Evolutionary conservation across 2,797 vertebrate genomes (phyloP), one percentile per base, ranked within the genome.

Genomic region (Pteropus rufus): DNA sequence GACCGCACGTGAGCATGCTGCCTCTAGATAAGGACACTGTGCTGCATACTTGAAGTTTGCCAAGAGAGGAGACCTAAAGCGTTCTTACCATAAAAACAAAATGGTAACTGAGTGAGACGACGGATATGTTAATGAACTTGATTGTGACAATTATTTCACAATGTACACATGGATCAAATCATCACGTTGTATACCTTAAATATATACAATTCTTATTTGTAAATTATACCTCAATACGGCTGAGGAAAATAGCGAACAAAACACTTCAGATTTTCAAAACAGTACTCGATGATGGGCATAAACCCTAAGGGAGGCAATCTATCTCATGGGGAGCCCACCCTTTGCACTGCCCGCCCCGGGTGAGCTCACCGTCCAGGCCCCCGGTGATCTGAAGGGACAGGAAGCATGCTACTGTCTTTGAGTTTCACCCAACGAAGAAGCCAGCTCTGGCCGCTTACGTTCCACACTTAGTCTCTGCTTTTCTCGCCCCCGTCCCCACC

Each of bases 1-100:
- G 31, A 29, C 2, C 5, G 8, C 26, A 36, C 18, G n/a, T 12
- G 4, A 0, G 6, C 2, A 8, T 7, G 0, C 18, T 9, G 26
- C 6, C 62, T 23, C 23, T 16, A 29, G 19, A 18, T 26, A 54
- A 5, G 0, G 10, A 12, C 6, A 24, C 2, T 7, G 39, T 12
- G 15, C 1, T 9, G 31, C 19, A 41, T 21, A 19, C 80, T 5
- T 41, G 36, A 34, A 65, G 23, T 26, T 19, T 52, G 72, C 88
- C n/a, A 8, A 24, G n/a, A 23, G 49, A 56, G 49, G 16, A 12
- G 18, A 26, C 1, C 64, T 10, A 19, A 14, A 39, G 41, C 11
- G 69, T 16, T 23, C 39, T 62, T 54, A 9, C 3, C 65, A 26
- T 19, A 41, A 73, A 26, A 49, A 34, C 23, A 72, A 44, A 16